Evolutionary conservation across 2,797 vertebrate species (phyloP), one percentile per base, ranked within the genome.

Genomic region (Acanthurus leucopareius): DNA sequence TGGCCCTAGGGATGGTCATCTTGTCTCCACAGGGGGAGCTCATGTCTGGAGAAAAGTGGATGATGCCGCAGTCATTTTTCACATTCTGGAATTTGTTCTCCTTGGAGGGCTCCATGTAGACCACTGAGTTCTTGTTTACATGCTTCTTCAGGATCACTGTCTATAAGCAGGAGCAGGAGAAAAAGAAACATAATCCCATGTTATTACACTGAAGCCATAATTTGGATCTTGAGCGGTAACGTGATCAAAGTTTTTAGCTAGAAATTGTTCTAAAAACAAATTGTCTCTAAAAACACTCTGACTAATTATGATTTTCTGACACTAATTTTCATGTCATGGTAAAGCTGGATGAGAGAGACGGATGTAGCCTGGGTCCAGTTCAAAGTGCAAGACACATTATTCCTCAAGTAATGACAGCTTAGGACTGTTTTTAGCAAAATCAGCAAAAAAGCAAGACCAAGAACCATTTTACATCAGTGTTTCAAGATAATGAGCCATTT

Each of bases 131-230:
- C 89, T 94, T 96, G 90, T 95, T 96, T 16, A 96, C 89, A 0
- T 96, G 95, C 79, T 96, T 96, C 91, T 96, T 95, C 44, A 96
- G 90, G 84, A 96, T 95, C 87, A 96, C 95, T 1, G 95, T 95
- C 96, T 25, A 25, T 96, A 71, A 16, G 51, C 56, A 69, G 51
- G 10, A 28, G 15, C 4, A 62, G 9, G 19, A 45, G 1, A 19
- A 47, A 35, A 61, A 40, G 58, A 8, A 42, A 19, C n/a, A 58
- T 4, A 15, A 60, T 17, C 9, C 35, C 4, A 57, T 8, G 19
- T n/a, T 35, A 48, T 61, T 22, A n/a, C 11, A 65, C 1, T 7
- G 22, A 75, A 25, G 14, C 22, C 65, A 49, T n/a, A n/a, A 32
- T 44, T 82, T 56, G 35, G 17, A 1, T 61, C 32, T 20, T 3